Conservation (phyloP, 1,140 invertebrate genomes). For the Neuroterus valhalla region DNA sequence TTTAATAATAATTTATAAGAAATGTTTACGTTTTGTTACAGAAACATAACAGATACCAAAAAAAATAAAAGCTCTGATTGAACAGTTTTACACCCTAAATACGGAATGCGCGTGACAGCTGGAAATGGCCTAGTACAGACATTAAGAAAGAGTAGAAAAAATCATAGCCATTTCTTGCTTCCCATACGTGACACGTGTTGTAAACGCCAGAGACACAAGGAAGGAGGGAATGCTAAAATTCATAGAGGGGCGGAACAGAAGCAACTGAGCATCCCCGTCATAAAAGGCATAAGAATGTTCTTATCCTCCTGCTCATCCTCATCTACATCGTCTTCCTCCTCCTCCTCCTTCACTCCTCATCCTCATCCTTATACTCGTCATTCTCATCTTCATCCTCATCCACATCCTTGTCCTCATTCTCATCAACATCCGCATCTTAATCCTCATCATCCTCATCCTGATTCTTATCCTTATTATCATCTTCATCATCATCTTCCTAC, state of each 20-base stretch:
- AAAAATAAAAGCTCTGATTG: conserved; percentile 21
- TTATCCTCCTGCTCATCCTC: too few relatives aligned
- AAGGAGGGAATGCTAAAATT: conserved; percentile 2
- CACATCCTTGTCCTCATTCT: too few relatives aligned
- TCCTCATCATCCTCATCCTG: too few relatives aligned
- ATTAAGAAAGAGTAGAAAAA: conserved; percentile 10
- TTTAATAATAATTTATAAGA: too few relatives aligned
- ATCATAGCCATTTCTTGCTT: conserved; percentile 20
- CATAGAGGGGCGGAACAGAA: background rate
- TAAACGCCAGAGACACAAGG: conserved; percentile 24
- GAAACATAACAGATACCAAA: background rate
- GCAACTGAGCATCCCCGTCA: conserved; percentile 5
- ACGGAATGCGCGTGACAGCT: conserved; percentile 11
- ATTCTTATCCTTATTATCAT: too few relatives aligned
- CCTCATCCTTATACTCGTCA: too few relatives aligned
- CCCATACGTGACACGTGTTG: conserved; percentile 20
- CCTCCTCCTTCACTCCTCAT: too few relatives aligned
- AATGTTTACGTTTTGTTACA: background rate
- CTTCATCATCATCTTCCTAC: too few relatives aligned
- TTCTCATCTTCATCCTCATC: too few relatives aligned
- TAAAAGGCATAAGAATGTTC: conserved; percentile 44
- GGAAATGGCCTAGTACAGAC: conserved; percentile 5
- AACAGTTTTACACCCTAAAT: conserved; percentile 15
- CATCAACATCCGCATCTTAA: too few relatives aligned
- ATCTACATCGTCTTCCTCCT: too few relatives aligned